phyloP scores from a whole-genome alignment of 2,797 vertebrate genomes.

The Telmatherina bonti region DNA sequence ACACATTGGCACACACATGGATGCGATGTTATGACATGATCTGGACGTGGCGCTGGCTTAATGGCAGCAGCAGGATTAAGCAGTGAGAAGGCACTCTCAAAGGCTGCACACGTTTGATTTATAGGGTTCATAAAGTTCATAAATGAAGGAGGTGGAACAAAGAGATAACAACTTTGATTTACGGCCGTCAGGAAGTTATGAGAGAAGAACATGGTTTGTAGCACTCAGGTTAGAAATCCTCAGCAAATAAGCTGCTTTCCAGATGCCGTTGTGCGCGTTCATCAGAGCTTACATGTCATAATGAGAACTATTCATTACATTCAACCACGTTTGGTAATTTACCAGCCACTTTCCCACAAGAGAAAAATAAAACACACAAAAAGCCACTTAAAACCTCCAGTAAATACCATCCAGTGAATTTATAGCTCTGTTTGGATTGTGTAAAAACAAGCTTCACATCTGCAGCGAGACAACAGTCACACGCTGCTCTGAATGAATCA shows the following conservation, averaged over 20 bases:
- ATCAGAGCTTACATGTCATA: no score
- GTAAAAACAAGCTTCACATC: conserved; percentile 52
- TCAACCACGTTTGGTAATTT: conserved; percentile 3
- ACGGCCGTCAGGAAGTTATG: conserved; percentile 42
- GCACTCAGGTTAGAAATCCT: conserved; percentile 11
- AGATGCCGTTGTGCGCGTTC: no score
- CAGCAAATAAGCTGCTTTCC: conserved; percentile 3
- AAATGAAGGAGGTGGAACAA: conserved; percentile 40
- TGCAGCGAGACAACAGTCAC: conserved; percentile 30
- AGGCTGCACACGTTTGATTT: conserved; percentile 30
- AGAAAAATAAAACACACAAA: conserved; percentile 20
- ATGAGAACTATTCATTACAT: conserved; percentile 26
- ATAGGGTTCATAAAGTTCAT: conserved; percentile 54
- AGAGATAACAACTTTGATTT: conserved; percentile 54
- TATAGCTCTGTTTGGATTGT: conserved; percentile 35
- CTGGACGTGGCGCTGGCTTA: conserved; percentile 26
- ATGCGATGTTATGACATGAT: conserved; percentile 53
- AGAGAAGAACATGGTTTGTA: conserved; percentile 17
- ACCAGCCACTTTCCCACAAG: conserved; percentile 23
- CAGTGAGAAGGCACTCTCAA: conserved; percentile 2
- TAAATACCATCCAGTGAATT: conserved; percentile 54
- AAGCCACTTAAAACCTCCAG: conserved; percentile 34
- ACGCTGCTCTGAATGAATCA: conserved; percentile 11
- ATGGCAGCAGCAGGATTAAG: conserved; percentile 36
- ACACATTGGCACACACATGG: not conserved